A percentile compares a stretch with the other conserved stretches of the same genome.
Conservation (phyloP, 2,113 vertebrate genomes). For the Pachyramphus minor region DNA sequence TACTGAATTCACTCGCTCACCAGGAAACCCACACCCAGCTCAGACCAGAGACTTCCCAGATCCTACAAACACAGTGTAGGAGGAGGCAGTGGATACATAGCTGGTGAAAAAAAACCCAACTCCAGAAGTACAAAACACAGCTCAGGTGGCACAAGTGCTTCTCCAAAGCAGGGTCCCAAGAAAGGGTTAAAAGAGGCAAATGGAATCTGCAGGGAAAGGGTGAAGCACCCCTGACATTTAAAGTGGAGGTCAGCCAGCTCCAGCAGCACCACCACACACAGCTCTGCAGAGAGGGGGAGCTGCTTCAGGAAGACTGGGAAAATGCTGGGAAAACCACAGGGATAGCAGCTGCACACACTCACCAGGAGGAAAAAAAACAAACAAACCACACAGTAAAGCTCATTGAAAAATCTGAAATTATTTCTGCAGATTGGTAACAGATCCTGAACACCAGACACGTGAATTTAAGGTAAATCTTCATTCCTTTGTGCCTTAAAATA, state of each 20-base stretch:
- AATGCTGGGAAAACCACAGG: neutral
- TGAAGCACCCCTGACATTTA: constrained; percentile 73
- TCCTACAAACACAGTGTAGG: neutral
- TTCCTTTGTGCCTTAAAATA: neutral
- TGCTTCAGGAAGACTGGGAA: neutral
- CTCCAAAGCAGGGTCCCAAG: neutral
- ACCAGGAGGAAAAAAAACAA: neutral
- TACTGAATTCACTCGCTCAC: rapidly evolving
- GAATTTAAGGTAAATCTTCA: neutral
- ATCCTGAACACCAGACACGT: rapidly evolving
- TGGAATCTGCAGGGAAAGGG: neutral
- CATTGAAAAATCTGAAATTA: neutral
- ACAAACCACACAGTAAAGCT: rapidly evolving
- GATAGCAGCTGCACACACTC: rapidly evolving
- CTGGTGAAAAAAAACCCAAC: rapidly evolving
- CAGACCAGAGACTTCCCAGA: neutral
- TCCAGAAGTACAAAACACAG: rapidly evolving
- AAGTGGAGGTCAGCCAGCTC: constrained; percentile 67
- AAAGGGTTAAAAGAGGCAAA: constrained; percentile 42
- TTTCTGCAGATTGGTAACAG: neutral
- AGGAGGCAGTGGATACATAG: neutral
- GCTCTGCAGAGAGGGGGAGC: neutral
- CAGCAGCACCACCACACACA: neutral
- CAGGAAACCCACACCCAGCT: neutral
- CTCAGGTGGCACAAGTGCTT: neutral